A percentile compares a stretch with the other conserved stretches of the same genome.
Conservation (phyloP, 2,113 vertebrate species). For the Bolborhynchus lineola region DNA sequence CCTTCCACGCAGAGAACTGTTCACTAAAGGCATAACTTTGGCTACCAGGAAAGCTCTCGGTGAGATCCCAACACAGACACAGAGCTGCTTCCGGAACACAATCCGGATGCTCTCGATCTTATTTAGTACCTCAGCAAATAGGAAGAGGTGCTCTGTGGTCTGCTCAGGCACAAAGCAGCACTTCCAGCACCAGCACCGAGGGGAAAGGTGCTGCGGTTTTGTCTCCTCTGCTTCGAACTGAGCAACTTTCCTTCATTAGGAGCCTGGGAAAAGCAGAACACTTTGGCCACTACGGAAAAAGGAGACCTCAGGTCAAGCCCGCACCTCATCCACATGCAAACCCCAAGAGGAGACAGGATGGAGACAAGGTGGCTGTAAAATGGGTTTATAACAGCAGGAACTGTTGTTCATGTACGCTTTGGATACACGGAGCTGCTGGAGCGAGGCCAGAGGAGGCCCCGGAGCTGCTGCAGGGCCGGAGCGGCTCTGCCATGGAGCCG, state of each 20-base stretch:
- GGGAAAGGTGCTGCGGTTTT: fast-evolving
- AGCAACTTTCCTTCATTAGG: too few species aligned
- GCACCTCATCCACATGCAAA: background rate
- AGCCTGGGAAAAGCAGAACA: background rate
- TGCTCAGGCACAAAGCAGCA: background rate
- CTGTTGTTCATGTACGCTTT: background rate
- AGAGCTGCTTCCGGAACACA: background rate
- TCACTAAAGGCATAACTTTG: background rate
- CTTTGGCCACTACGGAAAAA: background rate
- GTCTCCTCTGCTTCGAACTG: background rate
- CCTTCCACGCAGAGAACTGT: background rate
- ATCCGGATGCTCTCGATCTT: background rate
- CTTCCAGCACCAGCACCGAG: background rate
- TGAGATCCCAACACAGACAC: background rate
- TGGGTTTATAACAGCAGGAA: background rate
- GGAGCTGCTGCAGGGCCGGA: background rate
- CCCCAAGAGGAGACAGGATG: background rate
- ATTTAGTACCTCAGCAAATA: background rate
- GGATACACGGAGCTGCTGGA: background rate
- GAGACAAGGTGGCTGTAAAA: background rate
- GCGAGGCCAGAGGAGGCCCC: background rate
- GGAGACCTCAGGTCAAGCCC: background rate
- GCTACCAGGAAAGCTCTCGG: background rate
- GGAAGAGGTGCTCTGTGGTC: background rate
- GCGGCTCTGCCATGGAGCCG: background rate